Evolutionary conservation across 2,888 invertebrate species (phyloP), one percentile per base, ranked within the genome.

Genomic region (Cephus rjabovi): DNA sequence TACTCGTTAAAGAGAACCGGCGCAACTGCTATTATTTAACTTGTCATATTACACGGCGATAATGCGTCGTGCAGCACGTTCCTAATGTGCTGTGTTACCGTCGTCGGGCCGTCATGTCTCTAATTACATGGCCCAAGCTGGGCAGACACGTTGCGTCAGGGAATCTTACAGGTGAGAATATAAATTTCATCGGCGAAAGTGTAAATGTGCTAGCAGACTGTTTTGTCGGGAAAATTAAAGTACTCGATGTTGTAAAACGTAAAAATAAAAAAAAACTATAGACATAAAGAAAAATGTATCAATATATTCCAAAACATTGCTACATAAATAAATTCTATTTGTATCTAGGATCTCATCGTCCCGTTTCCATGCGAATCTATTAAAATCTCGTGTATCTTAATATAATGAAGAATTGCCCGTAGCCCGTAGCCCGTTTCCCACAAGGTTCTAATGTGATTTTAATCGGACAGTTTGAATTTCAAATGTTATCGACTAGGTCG

Each of bases 401-500:
- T 77, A 79, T 56, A 56, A 56, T 2, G 2, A 71, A 31, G 4
- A 71, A 33, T 33, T 71, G 74, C 30, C 12, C 74, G 30, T 74
- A 74, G 34, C 33, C 35, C 12, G 74, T 71, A 35, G 34, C 33
- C 35, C 12, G 74, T 71, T 78, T 83, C 86, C 86, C 84, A 86
- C 83, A 83, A 85, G 83, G 83, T 83, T 83, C 87, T 90, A 89
- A 91, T 90, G 90, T 82, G 89, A 89, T 89, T 91, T 91, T 91
- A 90, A 91, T 90, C 89, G 89, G 82, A 80, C 85, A 86, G 85
- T 90, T 90, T 90, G 89, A 90, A 90, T 89, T 90, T 90, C 87
- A 90, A 90, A 89, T 88, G 82, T 82, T 84, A 86, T 89, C 84
- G 88, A 84, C 85, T 85, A 71, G 79, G 76, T 79, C 79, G 75